Evolutionary conservation across 2,113 vertebrate genomes (phyloP).

Genomic region (Dasyornis broadbenti): DNA sequence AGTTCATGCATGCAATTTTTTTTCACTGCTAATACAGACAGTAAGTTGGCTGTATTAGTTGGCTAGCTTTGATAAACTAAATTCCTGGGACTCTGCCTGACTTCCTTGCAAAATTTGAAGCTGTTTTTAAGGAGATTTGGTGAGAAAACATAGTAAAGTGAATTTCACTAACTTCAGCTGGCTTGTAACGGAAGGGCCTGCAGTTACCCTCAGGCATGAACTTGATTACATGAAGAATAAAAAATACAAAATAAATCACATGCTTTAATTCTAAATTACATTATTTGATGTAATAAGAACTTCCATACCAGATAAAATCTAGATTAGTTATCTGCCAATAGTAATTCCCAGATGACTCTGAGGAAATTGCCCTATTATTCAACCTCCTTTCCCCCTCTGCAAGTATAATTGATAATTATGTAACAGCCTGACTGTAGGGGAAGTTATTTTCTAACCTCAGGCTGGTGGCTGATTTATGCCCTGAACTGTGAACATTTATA

Average conservation of each 20-base stretch:
- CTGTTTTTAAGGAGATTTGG: conserved; percentile 13
- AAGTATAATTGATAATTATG: conserved; percentile 42
- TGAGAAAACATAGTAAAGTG: not conserved
- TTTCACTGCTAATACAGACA: not conserved
- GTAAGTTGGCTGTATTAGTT: not conserved
- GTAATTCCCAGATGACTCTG: conserved; percentile 32
- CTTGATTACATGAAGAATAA: conserved; percentile 32
- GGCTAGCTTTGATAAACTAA: not conserved
- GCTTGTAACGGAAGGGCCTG: not conserved
- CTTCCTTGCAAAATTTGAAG: conserved; percentile 18
- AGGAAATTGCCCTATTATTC: conserved; percentile 54
- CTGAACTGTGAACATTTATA: conserved; percentile 38
- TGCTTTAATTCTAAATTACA: conserved; percentile 48
- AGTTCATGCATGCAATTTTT: not conserved
- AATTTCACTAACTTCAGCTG: not conserved
- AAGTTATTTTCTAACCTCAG: conserved; percentile 41
- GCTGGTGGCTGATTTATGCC: conserved; percentile 46
- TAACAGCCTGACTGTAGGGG: conserved; percentile 6
- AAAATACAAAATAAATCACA: conserved; percentile 57
- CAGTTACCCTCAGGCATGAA: conserved; percentile 31
- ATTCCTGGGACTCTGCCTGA: conserved; percentile 8
- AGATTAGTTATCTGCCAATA: conserved; percentile 47
- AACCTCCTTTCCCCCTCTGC: not conserved
- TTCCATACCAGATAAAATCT: conserved; percentile 49
- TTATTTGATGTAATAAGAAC: conserved; percentile 56